phyloP scores from a whole-genome alignment of 2,797 vertebrate genomes.

The Peromyscus melanophrys region DNA sequence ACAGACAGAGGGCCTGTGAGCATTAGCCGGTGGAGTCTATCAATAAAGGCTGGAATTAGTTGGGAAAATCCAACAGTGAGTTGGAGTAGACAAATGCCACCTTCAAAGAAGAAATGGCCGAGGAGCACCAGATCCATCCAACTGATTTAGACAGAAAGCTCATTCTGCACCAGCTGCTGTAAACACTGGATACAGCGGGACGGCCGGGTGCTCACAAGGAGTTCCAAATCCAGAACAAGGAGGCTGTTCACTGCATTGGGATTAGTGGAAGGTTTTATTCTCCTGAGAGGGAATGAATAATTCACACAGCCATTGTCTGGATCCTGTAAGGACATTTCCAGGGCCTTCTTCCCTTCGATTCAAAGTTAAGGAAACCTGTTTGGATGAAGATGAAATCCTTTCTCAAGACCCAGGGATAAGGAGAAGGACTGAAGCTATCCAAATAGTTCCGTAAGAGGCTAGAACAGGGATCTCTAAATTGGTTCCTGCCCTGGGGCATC shows the following conservation, averaged over 20 bases:
- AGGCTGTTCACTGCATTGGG: background rate
- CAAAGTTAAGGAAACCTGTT: constrained; percentile 10
- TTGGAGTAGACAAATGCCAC: background rate
- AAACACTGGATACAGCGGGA: background rate
- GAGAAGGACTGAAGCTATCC: background rate
- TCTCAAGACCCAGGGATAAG: background rate
- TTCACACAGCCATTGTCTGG: background rate
- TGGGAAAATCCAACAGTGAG: background rate
- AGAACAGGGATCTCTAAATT: background rate
- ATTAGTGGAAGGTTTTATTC: background rate
- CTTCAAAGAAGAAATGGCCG: background rate
- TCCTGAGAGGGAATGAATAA: background rate
- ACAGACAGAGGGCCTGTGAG: background rate
- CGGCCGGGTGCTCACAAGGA: background rate
- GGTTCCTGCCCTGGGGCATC: background rate
- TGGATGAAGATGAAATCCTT: background rate
- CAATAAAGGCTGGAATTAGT: background rate
- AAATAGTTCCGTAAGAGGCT: background rate
- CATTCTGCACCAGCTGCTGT: background rate
- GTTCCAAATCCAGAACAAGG: background rate
- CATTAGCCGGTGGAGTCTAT: background rate
- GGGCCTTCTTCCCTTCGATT: background rate
- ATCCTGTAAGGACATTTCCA: background rate
- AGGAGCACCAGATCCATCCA: background rate
- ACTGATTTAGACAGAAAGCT: background rate